Evolutionary conservation across 2,113 vertebrate genomes (phyloP).

Genomic region (Gulo gulo): DNA sequence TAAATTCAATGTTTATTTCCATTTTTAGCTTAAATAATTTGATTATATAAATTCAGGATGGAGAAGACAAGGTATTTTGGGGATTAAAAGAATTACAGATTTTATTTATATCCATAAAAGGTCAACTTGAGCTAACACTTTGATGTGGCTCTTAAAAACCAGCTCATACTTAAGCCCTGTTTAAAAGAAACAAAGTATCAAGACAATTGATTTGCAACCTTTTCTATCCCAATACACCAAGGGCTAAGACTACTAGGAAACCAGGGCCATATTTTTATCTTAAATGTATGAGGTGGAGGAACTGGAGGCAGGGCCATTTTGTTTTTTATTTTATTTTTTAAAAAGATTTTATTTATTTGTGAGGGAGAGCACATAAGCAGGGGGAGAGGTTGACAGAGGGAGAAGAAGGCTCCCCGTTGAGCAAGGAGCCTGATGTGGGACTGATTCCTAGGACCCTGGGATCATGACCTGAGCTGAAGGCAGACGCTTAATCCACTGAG

Average conservation of each 20-base stretch:
- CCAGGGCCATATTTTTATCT: background rate
- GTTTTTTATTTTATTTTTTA: background rate
- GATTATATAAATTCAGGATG: background rate
- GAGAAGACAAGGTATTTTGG: background rate
- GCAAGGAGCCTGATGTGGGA: too few relatives aligned
- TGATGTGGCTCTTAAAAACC: background rate
- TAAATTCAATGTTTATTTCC: background rate
- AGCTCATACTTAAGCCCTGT: background rate
- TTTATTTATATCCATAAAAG: background rate
- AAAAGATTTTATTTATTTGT: too few relatives aligned
- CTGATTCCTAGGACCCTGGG: too few relatives aligned
- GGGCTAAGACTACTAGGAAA: background rate
- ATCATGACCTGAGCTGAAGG: too few relatives aligned
- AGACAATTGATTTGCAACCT: background rate
- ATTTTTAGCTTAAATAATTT: slow-evolving; percentile 12
- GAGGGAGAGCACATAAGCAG: too few relatives aligned
- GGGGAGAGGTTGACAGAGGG: too few relatives aligned
- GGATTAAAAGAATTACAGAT: background rate
- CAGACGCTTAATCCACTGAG: too few relatives aligned
- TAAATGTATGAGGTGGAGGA: background rate
- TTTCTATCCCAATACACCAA: background rate
- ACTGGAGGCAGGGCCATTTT: background rate
- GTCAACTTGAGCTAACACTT: background rate
- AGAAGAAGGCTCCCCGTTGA: too few relatives aligned
- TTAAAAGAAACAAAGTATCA: slow-evolving; percentile 3